Base-by-base conservation (phyloP, 2,113 vertebrate genomes). In the Progne subis region DNA sequence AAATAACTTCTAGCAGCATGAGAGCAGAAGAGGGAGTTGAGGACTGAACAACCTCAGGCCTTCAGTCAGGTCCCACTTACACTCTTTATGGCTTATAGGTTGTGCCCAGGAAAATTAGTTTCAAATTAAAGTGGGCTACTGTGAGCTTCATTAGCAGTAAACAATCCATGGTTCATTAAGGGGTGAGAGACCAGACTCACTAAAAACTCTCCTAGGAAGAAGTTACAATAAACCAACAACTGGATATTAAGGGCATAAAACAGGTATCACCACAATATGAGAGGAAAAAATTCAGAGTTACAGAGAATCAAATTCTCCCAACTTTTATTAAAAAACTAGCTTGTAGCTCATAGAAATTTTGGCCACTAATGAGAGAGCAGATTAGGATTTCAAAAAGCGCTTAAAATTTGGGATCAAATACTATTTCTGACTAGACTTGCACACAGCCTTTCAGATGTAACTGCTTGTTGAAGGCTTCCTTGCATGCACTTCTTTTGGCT, bases 181-280 rank as follows among this genome's bases (percentile, higher is more conserved):
- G 63, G 34, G 70, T 86, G 16, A 90, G 78, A 94, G 74, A 61
- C 53, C 82, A 88, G 92, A 41, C 64, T 52, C 68, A 65, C n/a
- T 80, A 88, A 89, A 18, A 65, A 5, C 43, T 86, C 84, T 92
- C 78, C 41, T 72, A 94, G 87, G 79, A 86, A 92, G 80, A 88
- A 53, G 24, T 63, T 94, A 74, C 18, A 69, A 34, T 84, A 50
- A 47, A 93, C 16, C 5, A 93, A 56, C 52, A 94, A 94, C 43
- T 79, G 70, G 53, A 90, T 95, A 96, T 96, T 96, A 96, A 96
- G 97, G 41, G 79, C 94, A 94, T 96, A 96, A 95, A 77, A 95
- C 24, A 96, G 86, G 57, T 64, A 68, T n/a, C 12, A 74, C 16
- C 18, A 93, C 15, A 52, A 19, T 21, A 41, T 2, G 4, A 6